Conservation (phyloP, 2,113 vertebrate genomes). For the Mesembrinibis cayennensis region DNA sequence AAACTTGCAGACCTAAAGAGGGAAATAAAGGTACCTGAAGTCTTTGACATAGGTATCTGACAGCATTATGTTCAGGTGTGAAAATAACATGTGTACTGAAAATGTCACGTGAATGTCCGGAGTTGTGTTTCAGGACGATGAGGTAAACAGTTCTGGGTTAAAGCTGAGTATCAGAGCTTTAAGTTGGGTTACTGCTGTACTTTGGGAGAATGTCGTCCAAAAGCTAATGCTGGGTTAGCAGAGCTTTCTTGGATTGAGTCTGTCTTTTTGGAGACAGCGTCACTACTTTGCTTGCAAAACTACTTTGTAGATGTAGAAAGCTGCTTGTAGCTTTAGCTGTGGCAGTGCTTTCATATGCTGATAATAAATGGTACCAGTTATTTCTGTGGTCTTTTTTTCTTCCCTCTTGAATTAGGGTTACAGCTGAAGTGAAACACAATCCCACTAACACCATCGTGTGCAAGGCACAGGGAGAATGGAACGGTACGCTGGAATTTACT, state of each 20-base stretch:
- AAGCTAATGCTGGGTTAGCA: background rate
- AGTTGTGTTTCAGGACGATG: background rate
- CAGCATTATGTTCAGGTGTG: background rate
- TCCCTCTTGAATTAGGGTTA: constrained; percentile 77
- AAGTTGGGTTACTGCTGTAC: background rate
- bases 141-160: background rate
- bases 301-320: background rate
- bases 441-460: constrained; percentile 89
- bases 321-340: background rate
- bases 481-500: constrained; percentile 90
- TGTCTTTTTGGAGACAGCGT: background rate
- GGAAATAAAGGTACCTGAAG: background rate
- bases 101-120: background rate
- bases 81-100: background rate
- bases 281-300: background rate
- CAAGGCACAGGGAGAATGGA: constrained; percentile 96
- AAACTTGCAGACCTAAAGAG: background rate
- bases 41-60: background rate
- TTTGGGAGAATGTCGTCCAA: background rate
- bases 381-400: background rate
- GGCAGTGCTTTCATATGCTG: background rate
- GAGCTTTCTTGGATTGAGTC: background rate
- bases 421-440: constrained; percentile 92
- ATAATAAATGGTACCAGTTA: background rate
- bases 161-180: background rate